Conservation (phyloP, 2,113 vertebrate species). For the Semnornis frantzii region DNA sequence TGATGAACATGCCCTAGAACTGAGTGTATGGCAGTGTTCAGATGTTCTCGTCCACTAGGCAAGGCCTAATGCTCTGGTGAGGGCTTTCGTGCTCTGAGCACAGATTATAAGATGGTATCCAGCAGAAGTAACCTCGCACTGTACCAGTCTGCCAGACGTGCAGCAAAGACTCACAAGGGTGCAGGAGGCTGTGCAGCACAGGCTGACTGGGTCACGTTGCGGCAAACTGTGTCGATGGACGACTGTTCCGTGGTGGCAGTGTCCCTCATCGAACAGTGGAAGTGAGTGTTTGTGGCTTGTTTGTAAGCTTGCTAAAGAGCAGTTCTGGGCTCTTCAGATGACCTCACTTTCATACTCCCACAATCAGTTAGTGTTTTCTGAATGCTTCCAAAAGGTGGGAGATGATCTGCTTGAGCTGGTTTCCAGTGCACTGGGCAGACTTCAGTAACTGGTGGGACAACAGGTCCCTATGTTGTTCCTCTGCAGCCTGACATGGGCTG, state of each 20-base stretch:
- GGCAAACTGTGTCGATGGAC: background rate
- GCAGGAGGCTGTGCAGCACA: background rate
- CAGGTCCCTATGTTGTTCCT: background rate
- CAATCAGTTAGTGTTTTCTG: background rate
- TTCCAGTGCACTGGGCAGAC: background rate
- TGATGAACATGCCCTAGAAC: rapidly evolving
- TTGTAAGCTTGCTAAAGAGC: background rate
- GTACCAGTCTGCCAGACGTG: background rate
- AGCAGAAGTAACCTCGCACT: background rate
- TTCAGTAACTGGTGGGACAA: background rate
- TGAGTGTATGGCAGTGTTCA: background rate
- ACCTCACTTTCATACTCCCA: too few species aligned
- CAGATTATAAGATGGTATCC: background rate
- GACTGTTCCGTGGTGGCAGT: background rate
- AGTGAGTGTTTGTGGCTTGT: background rate
- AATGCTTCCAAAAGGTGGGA: background rate
- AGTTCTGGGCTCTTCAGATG: background rate
- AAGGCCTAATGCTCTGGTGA: background rate
- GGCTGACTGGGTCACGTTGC: background rate
- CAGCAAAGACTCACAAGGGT: background rate
- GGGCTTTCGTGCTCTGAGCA: background rate
- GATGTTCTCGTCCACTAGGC: background rate
- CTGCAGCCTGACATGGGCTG: background rate
- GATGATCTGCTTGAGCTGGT: background rate
- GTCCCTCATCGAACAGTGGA: background rate